These are phyloP conservation scores for Apus apus DNA, from an alignment of 2,113 vertebrate species.

Conservation along the genomic window DNA sequence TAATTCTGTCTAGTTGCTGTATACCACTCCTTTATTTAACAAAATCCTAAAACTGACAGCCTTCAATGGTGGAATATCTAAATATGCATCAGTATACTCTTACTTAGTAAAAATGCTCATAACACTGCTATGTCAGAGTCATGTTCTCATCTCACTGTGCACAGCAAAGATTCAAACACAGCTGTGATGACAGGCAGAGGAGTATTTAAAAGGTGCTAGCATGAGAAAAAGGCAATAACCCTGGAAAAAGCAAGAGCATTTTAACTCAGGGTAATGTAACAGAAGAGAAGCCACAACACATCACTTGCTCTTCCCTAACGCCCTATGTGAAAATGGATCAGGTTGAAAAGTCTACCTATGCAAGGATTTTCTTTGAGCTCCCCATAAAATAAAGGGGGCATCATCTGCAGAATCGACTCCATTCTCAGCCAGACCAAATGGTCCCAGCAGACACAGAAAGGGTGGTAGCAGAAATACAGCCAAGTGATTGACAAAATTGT, in stretches of 20 bases:
- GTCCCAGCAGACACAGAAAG: not conserved
- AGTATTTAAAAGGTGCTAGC: not conserved
- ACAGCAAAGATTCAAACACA: not conserved
- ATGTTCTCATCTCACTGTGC: not conserved
- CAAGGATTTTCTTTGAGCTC: not conserved
- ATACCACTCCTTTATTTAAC: not conserved
- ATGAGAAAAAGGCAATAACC: not conserved
- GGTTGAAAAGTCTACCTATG: not conserved
- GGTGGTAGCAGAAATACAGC: not conserved
- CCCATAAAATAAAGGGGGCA: not conserved
- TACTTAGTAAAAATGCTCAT: not conserved
- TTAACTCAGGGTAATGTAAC: not conserved
- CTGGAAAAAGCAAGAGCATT: not conserved
- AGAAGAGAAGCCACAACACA: not conserved
- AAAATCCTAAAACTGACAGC: not conserved
- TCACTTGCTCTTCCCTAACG: not conserved
- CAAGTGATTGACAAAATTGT: not conserved
- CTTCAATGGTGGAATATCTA: not conserved
- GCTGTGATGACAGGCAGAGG: rapidly evolving
- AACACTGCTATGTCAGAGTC: not conserved
- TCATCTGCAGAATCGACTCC: not conserved
- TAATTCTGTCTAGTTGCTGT: not conserved
- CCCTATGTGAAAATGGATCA: not conserved
- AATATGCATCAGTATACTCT: not conserved
- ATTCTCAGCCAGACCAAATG: not conserved